Evolutionary conservation across 2,113 vertebrate genomes (phyloP), one percentile per base, ranked within the genome.

Genomic region (Oreochromis aureus): DNA sequence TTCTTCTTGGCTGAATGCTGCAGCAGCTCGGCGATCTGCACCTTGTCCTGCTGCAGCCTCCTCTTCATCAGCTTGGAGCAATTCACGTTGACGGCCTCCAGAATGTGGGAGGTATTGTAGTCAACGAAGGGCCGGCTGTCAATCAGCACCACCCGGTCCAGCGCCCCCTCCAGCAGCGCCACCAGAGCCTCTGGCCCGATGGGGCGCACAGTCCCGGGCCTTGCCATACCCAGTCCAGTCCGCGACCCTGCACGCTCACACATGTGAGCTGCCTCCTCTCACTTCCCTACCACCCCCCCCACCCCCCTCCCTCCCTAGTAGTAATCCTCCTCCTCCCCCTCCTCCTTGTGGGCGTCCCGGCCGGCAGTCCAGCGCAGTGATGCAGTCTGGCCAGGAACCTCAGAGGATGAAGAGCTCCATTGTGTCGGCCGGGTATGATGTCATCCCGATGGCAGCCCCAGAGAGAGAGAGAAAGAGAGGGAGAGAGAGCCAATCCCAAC

Each of bases 51-150:
- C 93, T 98, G 98, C 93, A 99, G 96, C 93, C 98, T 96, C 89
- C 98, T 97, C 96, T 98, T 99, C 98, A 99, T 98, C 79, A 99
- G 97, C 95, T 99, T 99, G 93, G 98, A 99, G 94, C 98, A 98
- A 97, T 99, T 98, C 92, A 99, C 97, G 87, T 98, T 99, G 90
- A 99, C 96, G 15, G 98, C 98, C 93, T 99, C 98, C 95, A 99
- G 95, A 95, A 99, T 97, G 95, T 99, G 98, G 10, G 97, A 97
- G 0, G 97, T 93, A 92, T 99, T 99, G 95, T 97, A 99, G 73
- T 99, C 98, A 96, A 99, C 98, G 83, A 99, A 99, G 71, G 98
- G 97, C 19, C 98, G 96, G 95, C 98, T 99, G 90, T 99, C 98
- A 51, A 99, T 98, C 91, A 99, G 96, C 32, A 99, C 96, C 95